phyloP scores from a whole-genome alignment of 2,797 vertebrate genomes.

The Sebastes taczanowskii region DNA sequence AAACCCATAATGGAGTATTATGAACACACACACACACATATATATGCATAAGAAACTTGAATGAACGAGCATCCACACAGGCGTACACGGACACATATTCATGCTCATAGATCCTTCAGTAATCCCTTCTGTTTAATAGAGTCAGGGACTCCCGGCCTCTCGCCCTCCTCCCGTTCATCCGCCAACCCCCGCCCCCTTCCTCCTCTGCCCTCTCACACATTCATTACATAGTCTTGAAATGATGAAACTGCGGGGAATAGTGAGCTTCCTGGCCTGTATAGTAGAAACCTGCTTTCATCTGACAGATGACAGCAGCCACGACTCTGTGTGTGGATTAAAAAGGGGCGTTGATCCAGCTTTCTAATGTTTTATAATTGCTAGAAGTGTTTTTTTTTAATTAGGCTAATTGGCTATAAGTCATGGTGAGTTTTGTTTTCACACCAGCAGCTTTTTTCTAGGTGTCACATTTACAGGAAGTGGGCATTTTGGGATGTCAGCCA shows the following conservation, averaged over 20 bases:
- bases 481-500: background rate
- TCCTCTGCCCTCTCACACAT: background rate
- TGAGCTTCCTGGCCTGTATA: background rate
- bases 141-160: background rate
- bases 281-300: background rate
- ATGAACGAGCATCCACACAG: background rate
- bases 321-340: background rate
- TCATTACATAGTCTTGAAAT: slow-evolving; percentile 3
- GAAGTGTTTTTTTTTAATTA: background rate
- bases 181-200: background rate
- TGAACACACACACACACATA: background rate
- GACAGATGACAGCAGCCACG: background rate
- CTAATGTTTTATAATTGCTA: background rate
- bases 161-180: background rate
- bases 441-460: background rate
- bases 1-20: background rate
- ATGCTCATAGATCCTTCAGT: slow-evolving; percentile 32
- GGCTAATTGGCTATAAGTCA: background rate
- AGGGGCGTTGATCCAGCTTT: no score
- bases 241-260: slow-evolving; percentile 4
- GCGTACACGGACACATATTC: background rate
- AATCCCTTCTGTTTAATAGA: slow-evolving; percentile 51
- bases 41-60: background rate
- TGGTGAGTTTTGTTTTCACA: background rate
- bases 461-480: background rate